Percentiles rank a stretch among this genome's conserved stretches.
Evolutionary conservation across 2,113 vertebrate genomes (phyloP).

Genomic region (Polypterus senegalus): DNA sequence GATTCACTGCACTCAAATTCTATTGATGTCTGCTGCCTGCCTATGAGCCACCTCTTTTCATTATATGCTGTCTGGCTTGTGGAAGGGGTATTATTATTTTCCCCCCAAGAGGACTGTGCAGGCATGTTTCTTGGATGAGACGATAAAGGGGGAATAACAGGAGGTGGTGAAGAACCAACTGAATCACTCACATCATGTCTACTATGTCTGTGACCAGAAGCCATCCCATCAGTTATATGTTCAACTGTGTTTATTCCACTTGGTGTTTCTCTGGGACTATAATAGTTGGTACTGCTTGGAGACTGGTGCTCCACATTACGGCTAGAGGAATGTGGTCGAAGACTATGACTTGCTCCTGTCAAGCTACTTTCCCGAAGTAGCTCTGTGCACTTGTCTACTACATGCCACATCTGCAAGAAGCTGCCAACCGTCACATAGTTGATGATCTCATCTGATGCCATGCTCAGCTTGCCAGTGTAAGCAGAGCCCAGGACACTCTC

Average conservation of each 20-base stretch:
- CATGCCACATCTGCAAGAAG: slow-evolving; percentile 68
- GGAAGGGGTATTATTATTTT: no score
- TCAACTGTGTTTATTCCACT: no score
- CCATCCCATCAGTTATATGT: no score
- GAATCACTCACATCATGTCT: no score
- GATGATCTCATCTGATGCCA: slow-evolving; percentile 55
- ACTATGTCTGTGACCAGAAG: no score
- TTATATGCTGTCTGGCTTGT: background rate
- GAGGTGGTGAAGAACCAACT: no score
- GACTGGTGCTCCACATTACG: slow-evolving; percentile 35
- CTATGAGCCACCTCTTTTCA: background rate
- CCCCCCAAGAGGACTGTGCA: no score
- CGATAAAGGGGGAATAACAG: no score
- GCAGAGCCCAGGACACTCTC: slow-evolving; percentile 55
- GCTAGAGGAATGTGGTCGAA: slow-evolving; percentile 12
- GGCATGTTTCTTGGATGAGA: no score
- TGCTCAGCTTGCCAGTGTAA: slow-evolving; percentile 60
- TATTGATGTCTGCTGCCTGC: background rate
- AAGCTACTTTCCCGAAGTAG: slow-evolving; percentile 37
- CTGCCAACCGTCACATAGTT: slow-evolving; percentile 64
- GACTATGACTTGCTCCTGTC: background rate
- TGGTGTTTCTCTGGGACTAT: slow-evolving; percentile 25
- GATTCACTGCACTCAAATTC: background rate
- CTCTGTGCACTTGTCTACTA: slow-evolving; percentile 63
- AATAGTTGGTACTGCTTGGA: slow-evolving; percentile 55